Evolutionary conservation across 1,140 invertebrate species (phyloP), one percentile per base, ranked within the genome.

Genomic region (Leptoteleia sp.): DNA sequence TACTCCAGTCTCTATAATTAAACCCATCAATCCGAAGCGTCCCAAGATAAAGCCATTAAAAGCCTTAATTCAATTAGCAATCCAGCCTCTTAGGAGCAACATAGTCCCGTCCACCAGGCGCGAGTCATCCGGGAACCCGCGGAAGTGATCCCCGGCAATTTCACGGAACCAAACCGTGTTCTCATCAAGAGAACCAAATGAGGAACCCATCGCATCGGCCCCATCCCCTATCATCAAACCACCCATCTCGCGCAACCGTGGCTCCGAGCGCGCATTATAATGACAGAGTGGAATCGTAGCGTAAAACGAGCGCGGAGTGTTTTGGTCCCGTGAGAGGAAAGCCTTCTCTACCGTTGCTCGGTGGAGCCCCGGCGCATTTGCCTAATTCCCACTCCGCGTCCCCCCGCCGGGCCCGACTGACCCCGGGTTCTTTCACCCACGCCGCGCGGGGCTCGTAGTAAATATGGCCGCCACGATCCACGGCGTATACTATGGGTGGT

Each of bases 361-460:
- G n/a, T 38, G 25, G 38, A 70, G 64, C 45, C 35, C 64, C 40
- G 42, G 35, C 61, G 52, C 59, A 76, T 64, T 59, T 70, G 50
- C 67, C 48, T 65, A 72, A 73, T 64, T 57, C 70, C 59, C 68
- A 47, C 65, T 45, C 50, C 52, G 16, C 59, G 29, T 25, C 22
- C 6, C n/a, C 22, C 22, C 22, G 22, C 22, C 22, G 70, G 68
- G 48, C 64, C 77, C 81, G 79, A 83, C 80, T 84, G 84, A 84
- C 83, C 83, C 81, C 68, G 76, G 81, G 71, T 80, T n/a, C 80
- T 80, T 81, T 86, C 85, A 87, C 86, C 85, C 87, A 88, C 87
- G 84, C 83, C 42, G 65, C 43, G 19, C 29, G 48, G 13, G 12
- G n/a, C 48, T 42, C 80, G 81, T 88, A 87, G 86, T 88, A 86